Percentiles rank a stretch among this genome's conserved stretches.
phyloP scores from a whole-genome alignment of 1,140 invertebrate species.

The Temnothorax curvispinosus region DNA sequence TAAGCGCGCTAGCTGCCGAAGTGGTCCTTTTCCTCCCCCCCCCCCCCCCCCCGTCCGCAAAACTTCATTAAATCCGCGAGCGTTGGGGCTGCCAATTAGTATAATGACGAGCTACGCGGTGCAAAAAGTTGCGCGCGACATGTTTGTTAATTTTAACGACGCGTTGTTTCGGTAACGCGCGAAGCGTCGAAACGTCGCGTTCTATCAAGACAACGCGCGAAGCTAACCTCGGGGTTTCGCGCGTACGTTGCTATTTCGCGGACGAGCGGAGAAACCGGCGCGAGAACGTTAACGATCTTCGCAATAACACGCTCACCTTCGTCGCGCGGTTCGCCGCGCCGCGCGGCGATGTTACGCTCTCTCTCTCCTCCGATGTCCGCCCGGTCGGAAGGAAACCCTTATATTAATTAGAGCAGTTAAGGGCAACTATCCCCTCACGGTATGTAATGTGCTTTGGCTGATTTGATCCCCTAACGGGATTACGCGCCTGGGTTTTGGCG shows the following conservation, averaged over 20 bases:
- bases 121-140: conserved; percentile 54
- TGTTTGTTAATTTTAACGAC: conserved; percentile 64
- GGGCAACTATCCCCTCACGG: conserved; percentile 74
- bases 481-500: conserved; percentile 72
- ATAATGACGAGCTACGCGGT: conserved; percentile 52
- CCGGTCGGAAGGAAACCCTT: conserved; percentile 72
- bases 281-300: conserved; percentile 28
- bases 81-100: conserved; percentile 59
- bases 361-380: no score
- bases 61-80: conserved; percentile 54
- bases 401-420: conserved; percentile 78
- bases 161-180: conserved; percentile 23
- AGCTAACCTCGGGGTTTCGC: conserved; percentile 2
- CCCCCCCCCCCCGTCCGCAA: neutral
- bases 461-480: conserved; percentile 76
- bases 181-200: conserved; percentile 14
- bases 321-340: neutral
- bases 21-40: neutral
- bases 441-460: conserved; percentile 76
- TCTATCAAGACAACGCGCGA: conserved; percentile 26
- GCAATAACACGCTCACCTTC: conserved; percentile 13
- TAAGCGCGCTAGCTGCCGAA: conserved; percentile 35
- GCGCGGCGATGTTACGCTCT: neutral
- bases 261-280: conserved; percentile 4
- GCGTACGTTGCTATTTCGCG: neutral